A percentile compares a stretch with the other conserved stretches of the same genome.
phyloP scores from a whole-genome alignment of 2,888 invertebrate species.

The Alloplasta piceator region DNA sequence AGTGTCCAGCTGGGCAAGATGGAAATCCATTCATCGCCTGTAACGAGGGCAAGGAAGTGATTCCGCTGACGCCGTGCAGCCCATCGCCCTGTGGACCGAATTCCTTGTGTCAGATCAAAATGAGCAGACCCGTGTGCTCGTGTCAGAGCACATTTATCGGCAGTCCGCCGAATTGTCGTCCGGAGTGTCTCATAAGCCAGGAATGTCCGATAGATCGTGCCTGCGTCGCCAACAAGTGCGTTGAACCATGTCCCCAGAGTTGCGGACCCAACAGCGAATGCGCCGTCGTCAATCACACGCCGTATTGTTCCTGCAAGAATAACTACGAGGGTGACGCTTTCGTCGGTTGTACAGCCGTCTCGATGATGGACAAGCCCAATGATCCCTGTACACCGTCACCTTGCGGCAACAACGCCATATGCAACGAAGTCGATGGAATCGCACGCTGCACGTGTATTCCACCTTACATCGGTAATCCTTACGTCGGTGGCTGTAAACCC shows the following conservation, averaged over 20 bases:
- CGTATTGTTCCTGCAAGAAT: constrained; percentile 90
- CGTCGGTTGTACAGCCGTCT: constrained; percentile 88
- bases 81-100: constrained; percentile 89
- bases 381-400: constrained; percentile 92
- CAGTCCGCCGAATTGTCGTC: constrained; percentile 91
- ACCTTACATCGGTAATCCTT: constrained; percentile 94
- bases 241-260: constrained; percentile 90
- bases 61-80: constrained; percentile 81
- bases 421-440: constrained; percentile 88
- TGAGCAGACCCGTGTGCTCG: constrained; percentile 91
- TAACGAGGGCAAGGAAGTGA: constrained; percentile 64
- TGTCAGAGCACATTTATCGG: constrained; percentile 92
- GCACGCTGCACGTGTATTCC: constrained; percentile 94
- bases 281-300: constrained; percentile 90
- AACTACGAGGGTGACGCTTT: constrained; percentile 94
- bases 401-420: constrained; percentile 93
- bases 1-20: constrained; percentile 89
- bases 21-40: constrained; percentile 93
- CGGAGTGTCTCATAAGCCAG: constrained; percentile 92
- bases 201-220: constrained; percentile 92
- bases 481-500: constrained; percentile 90
- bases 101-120: constrained; percentile 92
- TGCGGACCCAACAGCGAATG: constrained; percentile 90
- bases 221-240: constrained; percentile 92
- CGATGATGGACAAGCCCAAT: constrained; percentile 73